Evolutionary conservation across 2,888 invertebrate genomes (phyloP).

Genomic region (Cordylochernes scorpioides): DNA sequence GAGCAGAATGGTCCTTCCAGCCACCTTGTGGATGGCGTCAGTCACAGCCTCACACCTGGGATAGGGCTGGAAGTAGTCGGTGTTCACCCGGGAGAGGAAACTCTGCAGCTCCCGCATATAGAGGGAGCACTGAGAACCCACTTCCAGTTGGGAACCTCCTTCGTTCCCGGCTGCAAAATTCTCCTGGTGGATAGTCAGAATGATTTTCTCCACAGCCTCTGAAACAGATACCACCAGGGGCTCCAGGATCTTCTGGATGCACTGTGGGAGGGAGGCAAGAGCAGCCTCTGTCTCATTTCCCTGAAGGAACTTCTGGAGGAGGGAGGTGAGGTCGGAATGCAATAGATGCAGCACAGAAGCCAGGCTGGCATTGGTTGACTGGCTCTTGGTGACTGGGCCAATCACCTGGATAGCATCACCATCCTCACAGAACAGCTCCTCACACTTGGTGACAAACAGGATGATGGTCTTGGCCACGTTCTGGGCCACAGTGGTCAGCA

Average conservation of each 20-base stretch:
- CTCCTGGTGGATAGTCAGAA: constrained; percentile 66
- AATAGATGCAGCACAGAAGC: constrained; percentile 6
- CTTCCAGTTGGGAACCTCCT: too few relatives aligned
- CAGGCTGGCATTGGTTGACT: constrained; percentile 6
- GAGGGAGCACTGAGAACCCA: too few relatives aligned
- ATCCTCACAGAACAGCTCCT: constrained; percentile 28
- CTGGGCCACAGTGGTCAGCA: constrained; percentile 46
- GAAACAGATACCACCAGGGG: constrained; percentile 41
- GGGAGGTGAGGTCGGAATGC: constrained; percentile 3
- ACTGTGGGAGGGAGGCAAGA: too few relatives aligned
- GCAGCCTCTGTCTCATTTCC: too few relatives aligned
- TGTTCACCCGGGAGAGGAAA: constrained; percentile 41
- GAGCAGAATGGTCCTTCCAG: constrained; percentile 47
- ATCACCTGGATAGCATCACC: constrained; percentile 60
- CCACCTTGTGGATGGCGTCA: constrained; percentile 28
- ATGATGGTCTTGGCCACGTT: constrained; percentile 60
- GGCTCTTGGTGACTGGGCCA: constrained; percentile 25
- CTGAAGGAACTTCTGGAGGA: too few relatives aligned
- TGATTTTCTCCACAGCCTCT: constrained; percentile 61
- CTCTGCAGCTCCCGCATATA: constrained; percentile 79
- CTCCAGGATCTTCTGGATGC: too few relatives aligned
- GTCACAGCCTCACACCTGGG: constrained; percentile 35
- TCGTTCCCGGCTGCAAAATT: constrained; percentile 36
- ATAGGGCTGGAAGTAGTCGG: constrained; percentile 39
- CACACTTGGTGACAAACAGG: constrained; percentile 43